Evolutionary conservation across 1,140 invertebrate species (phyloP), one percentile per base, ranked within the genome.

Genomic region (Zaprionus ghesquierei): DNA sequence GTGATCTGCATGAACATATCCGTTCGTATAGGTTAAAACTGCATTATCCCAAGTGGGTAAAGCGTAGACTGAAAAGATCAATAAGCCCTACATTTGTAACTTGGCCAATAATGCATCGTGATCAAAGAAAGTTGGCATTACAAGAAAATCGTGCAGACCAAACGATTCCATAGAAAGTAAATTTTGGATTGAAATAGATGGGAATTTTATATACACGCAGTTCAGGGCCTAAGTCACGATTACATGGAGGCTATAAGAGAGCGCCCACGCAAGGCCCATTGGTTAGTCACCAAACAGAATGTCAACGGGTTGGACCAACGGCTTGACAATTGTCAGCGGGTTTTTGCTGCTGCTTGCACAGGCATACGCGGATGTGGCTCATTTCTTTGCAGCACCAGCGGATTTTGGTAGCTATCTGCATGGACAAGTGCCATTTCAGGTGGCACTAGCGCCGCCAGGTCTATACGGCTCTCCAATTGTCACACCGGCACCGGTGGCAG

Each of bases 161-260:
- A n/a, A 38, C 49, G 0, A 22, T 53, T 9, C 13, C 51, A 69
- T 50, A 61, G 63, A 84, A 84, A 79, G 73, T 84, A 78, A 79
- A 46, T 62, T 61, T 51, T 61, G 23, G 59, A 51, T 18, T 22
- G n/a, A 55, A 59, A 66, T 49, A 55, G 25, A 49, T 41, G 15
- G 27, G 62, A 53, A 62, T 61, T 51, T 35, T 46, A 65, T 56
- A 60, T 72, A 62, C 3, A 49, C 13, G 13, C 55, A 35, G 84
- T 79, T 75, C 79, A 84, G n/a, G n/a, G 15, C 27, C 10, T 10
- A 13, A 50, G 69, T 87, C 79, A 87, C 82, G 82, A 77, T 75
- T 50, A 27, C 2, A 25, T 15, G 0, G n/a, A 82, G 70, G 74
- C 70, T 89, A 84, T 89, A 89, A 89, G 89, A 80, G 61, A 44